Percentiles rank a stretch among this genome's conserved stretches.
phyloP scores from a whole-genome alignment of 1,140 invertebrate genomes.

The Cydia amplana region DNA sequence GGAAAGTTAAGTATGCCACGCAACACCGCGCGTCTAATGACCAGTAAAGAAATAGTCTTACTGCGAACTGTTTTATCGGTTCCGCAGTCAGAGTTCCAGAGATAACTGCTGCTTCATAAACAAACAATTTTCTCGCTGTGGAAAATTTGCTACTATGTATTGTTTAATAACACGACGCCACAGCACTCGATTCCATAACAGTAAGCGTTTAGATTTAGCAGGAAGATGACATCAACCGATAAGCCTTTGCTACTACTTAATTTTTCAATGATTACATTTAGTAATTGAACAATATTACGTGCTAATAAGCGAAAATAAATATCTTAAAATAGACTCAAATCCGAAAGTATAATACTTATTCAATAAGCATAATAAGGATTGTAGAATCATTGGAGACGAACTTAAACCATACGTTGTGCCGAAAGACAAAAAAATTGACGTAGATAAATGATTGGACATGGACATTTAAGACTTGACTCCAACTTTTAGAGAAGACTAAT shows the following conservation, averaged over 20 bases:
- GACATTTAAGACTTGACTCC: no score
- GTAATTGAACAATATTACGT: no score
- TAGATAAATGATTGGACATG: no score
- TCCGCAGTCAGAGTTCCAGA: slow-evolving; percentile 42
- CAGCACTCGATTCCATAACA: slow-evolving; percentile 21
- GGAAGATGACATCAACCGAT: not conserved
- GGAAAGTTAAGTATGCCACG: not conserved
- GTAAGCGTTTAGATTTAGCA: not conserved
- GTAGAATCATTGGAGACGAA: no score
- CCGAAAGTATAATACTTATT: no score
- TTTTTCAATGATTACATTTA: no score
- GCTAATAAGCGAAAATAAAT: no score
- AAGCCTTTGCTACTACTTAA: not conserved
- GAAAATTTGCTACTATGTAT: slow-evolving; percentile 65
- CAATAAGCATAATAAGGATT: no score
- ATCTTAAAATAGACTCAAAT: no score
- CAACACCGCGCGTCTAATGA: not conserved
- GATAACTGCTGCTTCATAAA: slow-evolving; percentile 47
- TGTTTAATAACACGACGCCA: slow-evolving; percentile 54
- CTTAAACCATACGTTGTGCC: no score
- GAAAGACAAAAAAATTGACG: no score
- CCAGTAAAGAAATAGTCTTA: slow-evolving; percentile 8
- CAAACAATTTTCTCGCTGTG: slow-evolving; percentile 61
- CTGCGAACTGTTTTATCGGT: slow-evolving; percentile 34
- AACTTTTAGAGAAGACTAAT: no score